Evolutionary conservation across 2,113 vertebrate species (phyloP).

Genomic region (Nyctereutes procyonoides): DNA sequence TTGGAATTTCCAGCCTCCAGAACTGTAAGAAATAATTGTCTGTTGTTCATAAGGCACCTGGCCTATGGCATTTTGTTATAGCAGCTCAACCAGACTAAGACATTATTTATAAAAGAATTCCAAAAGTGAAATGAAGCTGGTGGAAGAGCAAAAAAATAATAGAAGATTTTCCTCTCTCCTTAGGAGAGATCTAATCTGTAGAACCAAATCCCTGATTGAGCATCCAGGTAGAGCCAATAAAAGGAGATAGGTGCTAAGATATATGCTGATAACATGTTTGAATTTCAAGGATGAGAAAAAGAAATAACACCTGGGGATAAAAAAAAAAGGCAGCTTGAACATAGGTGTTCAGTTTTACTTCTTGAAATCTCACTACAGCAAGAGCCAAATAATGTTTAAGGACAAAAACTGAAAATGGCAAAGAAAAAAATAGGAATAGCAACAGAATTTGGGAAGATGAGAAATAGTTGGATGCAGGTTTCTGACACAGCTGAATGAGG

Average conservation of each 20-base stretch:
- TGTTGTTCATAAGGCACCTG: too few relatives aligned
- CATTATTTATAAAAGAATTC: background rate
- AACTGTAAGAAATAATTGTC: too few relatives aligned
- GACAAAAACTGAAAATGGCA: background rate
- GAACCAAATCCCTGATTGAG: background rate
- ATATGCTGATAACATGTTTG: background rate
- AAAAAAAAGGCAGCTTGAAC: background rate
- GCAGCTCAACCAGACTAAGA: background rate
- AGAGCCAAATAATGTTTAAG: conserved; percentile 42
- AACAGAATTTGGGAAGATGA: background rate
- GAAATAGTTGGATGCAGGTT: background rate
- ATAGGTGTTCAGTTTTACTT: background rate
- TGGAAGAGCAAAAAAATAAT: background rate
- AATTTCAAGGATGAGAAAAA: background rate
- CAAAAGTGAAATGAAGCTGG: background rate
- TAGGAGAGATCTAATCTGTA: background rate
- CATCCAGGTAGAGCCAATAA: background rate
- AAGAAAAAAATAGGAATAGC: background rate
- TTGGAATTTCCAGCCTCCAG: too few relatives aligned
- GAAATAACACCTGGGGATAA: background rate
- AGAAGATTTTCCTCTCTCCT: background rate
- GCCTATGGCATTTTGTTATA: too few relatives aligned
- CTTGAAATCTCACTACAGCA: background rate
- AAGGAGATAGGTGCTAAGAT: background rate
- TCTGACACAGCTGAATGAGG: background rate